phyloP scores from a whole-genome alignment of 2,797 vertebrate genomes.

The Muscicapa striata region DNA sequence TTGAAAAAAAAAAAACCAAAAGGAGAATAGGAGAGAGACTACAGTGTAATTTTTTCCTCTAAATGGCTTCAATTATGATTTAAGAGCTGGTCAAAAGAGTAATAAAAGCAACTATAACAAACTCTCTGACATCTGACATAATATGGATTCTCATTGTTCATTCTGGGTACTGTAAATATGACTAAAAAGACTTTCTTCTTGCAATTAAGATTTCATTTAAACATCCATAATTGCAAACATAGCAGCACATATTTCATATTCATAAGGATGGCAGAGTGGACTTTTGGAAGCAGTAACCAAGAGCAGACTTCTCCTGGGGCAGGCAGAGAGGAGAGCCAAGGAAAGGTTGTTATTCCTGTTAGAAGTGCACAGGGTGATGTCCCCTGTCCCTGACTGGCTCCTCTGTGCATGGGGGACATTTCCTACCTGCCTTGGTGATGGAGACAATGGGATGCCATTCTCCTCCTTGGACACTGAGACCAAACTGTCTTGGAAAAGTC shows the following conservation, averaged over 20 bases:
- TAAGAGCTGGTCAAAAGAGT: not conserved
- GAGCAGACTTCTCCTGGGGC: not conserved
- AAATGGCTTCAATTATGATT: not conserved
- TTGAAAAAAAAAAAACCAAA: not conserved
- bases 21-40: not conserved
- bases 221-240: slow-evolving; percentile 26
- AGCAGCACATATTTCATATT: slow-evolving; percentile 17
- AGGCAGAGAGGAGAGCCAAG: not conserved
- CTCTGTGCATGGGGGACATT: not conserved
- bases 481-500: not conserved
- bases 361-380: not conserved
- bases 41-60: not conserved
- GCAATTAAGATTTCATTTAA: slow-evolving; percentile 30
- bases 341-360: not conserved
- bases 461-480: not conserved
- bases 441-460: not conserved
- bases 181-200: slow-evolving; percentile 21
- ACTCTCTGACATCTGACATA: not conserved
- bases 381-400: not conserved
- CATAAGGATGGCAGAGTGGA: not conserved
- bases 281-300: not conserved
- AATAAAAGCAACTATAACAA: slow-evolving; percentile 14
- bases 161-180: slow-evolving; percentile 29
- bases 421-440: not conserved
- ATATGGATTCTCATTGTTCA: not conserved